Base-by-base conservation (phyloP, 2,888 invertebrate species). In the Panzeria rudis region DNA sequence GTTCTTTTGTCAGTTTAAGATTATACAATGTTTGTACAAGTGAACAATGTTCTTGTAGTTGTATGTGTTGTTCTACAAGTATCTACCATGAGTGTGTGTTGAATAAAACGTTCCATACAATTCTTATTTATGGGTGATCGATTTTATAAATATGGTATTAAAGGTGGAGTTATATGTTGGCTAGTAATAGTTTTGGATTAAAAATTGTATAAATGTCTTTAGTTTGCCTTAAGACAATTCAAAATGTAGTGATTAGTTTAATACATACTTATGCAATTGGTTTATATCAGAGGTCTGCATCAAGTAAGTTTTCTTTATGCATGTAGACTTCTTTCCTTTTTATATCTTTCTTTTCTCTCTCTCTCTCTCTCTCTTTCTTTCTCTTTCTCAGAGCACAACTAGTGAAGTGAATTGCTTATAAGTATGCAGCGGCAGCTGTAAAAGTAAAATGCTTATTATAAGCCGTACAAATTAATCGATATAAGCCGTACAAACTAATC, bases 51-150 rank as follows among this genome's bases (percentile, higher is more conserved):
- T 47, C 17, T 20, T 29, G 69, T 47, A 25, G 4, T 38, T 62
- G 41, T 71, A 61, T 52, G 62, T 29, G 35, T 64, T 68, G 15
- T 17, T 29, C 1, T 32, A 23, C n/a, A 38, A 25, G 20, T 41
- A n/a, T n/a, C 1, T 38, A 8, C 1, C 9, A 35, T 35, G 35
- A 38, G n/a, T 25, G 17, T 64, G 8, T 38, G 9, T 20, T 20
- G 15, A 38, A 23, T 52, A 25, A 56, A 59, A 66, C 71, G 23
- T 66, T 69, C 44, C 29, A 35, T 56, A 20, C n/a, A 50, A 52
- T 50, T 69, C 32, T 62, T 77, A 69, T 75, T 82, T 66, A 82
- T 82, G 78, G 85, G 75, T 85, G 85, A 82, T 78, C 78, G 85
- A 78, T 69, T 73, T 81, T 73, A 69, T 78, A 75, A 78, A 82